Conservation (phyloP, 2,797 vertebrate species). For the Gila robusta region DNA sequence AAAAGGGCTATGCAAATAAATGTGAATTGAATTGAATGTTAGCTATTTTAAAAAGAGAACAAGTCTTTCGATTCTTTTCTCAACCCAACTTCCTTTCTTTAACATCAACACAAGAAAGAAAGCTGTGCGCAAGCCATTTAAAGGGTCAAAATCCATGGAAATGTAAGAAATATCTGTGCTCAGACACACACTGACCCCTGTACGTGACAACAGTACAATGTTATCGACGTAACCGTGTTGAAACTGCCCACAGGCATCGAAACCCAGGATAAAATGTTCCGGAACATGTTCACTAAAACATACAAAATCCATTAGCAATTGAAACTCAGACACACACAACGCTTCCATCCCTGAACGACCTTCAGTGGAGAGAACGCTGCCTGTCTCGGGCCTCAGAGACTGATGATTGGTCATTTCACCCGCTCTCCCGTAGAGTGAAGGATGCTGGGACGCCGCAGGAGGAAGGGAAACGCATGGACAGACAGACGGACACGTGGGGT, state of each 20-base stretch:
- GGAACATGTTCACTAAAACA: conserved; percentile 54
- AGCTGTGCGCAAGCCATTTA: background rate
- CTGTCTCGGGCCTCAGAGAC: conserved; percentile 6
- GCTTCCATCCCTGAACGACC: conserved; percentile 25
- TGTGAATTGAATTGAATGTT: background rate
- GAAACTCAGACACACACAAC: background rate
- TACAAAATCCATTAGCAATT: background rate
- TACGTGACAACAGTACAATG: background rate
- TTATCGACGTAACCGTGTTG: background rate
- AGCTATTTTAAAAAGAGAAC: background rate
- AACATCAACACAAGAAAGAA: background rate
- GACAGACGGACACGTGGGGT: background rate
- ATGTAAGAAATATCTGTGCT: background rate
- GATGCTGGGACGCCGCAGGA: conserved; percentile 47
- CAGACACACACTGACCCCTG: conserved; percentile 1
- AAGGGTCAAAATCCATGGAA: background rate
- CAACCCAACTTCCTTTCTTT: background rate
- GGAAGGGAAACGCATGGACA: conserved; percentile 35
- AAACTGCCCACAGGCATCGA: background rate
- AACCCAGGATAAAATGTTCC: conserved; percentile 35
- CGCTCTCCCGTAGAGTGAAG: conserved; percentile 29
- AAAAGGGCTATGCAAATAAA: no score
- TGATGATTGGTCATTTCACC: conserved; percentile 30
- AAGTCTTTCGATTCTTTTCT: background rate
- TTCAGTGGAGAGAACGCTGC: background rate